Evolutionary conservation across 2,888 invertebrate species (phyloP).

Genomic region (Invenusta paracnida): DNA sequence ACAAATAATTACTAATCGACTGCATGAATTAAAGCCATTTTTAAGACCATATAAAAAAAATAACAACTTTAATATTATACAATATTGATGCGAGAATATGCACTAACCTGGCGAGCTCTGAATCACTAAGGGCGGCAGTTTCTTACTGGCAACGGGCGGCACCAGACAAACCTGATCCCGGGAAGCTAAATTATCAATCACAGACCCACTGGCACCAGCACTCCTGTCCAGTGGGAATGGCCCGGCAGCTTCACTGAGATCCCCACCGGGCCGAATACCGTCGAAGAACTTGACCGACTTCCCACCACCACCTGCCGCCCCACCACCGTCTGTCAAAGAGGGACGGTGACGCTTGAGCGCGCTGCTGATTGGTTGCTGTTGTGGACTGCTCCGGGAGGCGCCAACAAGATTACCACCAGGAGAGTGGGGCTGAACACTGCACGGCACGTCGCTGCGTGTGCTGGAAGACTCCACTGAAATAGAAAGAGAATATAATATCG

Average conservation of each 20-base stretch:
- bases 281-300: slow-evolving; percentile 75
- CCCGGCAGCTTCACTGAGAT: slow-evolving; percentile 67
- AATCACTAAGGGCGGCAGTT: neutral
- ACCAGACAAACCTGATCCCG: neutral
- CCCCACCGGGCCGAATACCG: slow-evolving; percentile 80
- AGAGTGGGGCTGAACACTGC: too few species aligned
- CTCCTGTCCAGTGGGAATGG: slow-evolving; percentile 51
- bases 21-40: neutral
- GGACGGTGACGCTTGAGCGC: slow-evolving; percentile 9
- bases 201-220: slow-evolving; percentile 44
- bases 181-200: neutral
- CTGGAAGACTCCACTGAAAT: neutral
- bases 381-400: neutral
- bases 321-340: neutral
- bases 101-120: slow-evolving; percentile 7
- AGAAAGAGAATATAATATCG: too few species aligned
- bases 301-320: neutral
- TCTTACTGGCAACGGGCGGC: neutral
- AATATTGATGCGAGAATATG: too few species aligned
- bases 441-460: neutral
- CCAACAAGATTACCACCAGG: neutral
- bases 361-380: slow-evolving; percentile 14
- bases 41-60: neutral
- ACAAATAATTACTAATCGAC: too few species aligned
- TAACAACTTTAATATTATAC: neutral